Percentiles rank a stretch among this genome's conserved stretches.
Conservation (phyloP, 2,797 vertebrate species). For the Tragelaphus oryx region DNA sequence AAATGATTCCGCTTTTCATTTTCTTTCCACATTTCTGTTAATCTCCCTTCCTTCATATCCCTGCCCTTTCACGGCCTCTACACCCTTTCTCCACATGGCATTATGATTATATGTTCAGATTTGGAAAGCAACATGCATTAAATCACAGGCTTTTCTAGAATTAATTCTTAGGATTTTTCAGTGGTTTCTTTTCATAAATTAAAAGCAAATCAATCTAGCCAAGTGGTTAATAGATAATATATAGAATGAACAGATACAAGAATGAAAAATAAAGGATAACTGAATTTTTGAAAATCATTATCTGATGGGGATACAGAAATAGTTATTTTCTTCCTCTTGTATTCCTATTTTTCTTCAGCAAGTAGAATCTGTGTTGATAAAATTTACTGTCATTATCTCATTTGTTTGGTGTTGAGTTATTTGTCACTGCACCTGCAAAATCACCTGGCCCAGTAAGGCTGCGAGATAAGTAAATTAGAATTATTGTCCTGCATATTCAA, state of each 20-base stretch:
- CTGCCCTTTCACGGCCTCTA: background rate
- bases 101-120: background rate
- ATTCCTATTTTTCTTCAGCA: background rate
- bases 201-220: background rate
- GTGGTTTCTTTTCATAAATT: background rate
- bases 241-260: background rate
- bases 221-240: background rate
- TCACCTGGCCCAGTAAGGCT: background rate
- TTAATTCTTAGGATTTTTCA: background rate
- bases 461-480: background rate
- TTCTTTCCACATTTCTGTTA: background rate
- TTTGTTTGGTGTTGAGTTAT: background rate
- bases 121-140: background rate
- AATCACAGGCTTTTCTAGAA: background rate
- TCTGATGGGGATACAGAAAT: background rate
- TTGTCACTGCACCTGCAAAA: background rate
- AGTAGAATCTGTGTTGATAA: background rate
- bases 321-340: background rate
- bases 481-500: background rate
- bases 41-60: background rate
- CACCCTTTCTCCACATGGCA: background rate
- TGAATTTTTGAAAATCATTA: background rate
- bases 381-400: background rate
- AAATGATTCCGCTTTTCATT: background rate
- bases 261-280: background rate